A percentile compares a stretch with the other conserved stretches of the same genome.
Evolutionary conservation across 2,888 invertebrate species (phyloP).

Genomic region (Lasioglossum malachurum): DNA sequence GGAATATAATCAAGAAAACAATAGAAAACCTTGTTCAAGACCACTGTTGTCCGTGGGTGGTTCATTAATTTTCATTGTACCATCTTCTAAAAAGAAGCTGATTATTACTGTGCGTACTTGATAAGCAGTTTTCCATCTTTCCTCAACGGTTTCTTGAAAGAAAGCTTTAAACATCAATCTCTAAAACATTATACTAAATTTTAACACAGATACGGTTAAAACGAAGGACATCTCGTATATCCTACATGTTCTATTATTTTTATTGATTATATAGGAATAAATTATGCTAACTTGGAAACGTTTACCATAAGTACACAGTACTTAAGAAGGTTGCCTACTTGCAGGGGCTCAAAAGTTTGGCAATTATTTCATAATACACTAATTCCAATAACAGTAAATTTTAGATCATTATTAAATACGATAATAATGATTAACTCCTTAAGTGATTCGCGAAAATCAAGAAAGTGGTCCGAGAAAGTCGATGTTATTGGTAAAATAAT

Average conservation of each 20-base stretch:
- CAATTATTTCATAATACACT: background rate
- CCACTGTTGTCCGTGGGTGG: slow-evolving; percentile 94
- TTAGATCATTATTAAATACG: too few species aligned
- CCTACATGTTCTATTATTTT: background rate
- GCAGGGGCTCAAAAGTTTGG: background rate
- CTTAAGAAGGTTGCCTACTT: background rate
- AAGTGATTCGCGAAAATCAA: too few species aligned
- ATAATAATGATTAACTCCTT: background rate
- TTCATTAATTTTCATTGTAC: slow-evolving; percentile 94
- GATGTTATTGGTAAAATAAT: too few species aligned
- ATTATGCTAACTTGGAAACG: background rate
- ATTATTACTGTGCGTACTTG: slow-evolving; percentile 93
- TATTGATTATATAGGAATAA: background rate
- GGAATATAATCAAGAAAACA: slow-evolving; percentile 20
- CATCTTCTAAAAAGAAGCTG: slow-evolving; percentile 95
- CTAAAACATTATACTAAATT: slow-evolving; percentile 82
- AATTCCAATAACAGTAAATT: too few species aligned
- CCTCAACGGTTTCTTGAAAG: slow-evolving; percentile 93
- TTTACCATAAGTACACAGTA: background rate
- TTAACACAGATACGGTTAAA: background rate
- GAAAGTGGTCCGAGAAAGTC: too few species aligned
- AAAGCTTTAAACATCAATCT: slow-evolving; percentile 92
- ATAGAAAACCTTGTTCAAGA: slow-evolving; percentile 90
- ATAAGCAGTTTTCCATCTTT: slow-evolving; percentile 88
- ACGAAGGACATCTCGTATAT: background rate